Evolutionary conservation across 2,797 vertebrate species (phyloP), one percentile per base, ranked within the genome.

Genomic region (Gephyroberyx darwinii): DNA sequence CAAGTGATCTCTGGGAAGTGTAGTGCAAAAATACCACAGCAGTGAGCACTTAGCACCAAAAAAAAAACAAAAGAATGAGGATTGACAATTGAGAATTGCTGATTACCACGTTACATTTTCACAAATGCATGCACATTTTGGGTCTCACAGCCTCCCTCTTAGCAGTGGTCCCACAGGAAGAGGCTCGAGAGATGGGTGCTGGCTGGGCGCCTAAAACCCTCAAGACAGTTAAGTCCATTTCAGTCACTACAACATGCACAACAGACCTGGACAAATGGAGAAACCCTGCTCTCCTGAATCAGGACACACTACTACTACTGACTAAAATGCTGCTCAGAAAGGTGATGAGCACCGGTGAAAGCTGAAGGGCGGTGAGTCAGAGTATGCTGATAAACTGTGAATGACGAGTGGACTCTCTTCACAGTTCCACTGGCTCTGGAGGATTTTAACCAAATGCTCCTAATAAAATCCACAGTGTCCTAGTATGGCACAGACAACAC

Each of bases 301-400:
- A 20, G 2, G 35, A 16, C 22, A 43, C 26, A 26, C 26, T 26
- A 26, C 33, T 43, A 47, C n/a, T n/a, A n/a, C n/a, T n/a, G n/a
- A n/a, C n/a, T n/a, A 39, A 48, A 72, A 68, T 16, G 2, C 22
- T 13, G 16, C 30, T 72, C 33, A 52, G 52, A 61, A 35, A 65
- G 39, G 13, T 57, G 41, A 65, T 70, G 65, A 65, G 73, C 35
- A 66, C 19, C 48, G n/a, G 57, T 35, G 39, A 8, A 43, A 43
- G 41, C 5, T 69, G 13, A 43, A 10, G 41, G 12, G 41, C 20
- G 7, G 17, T 8, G 55, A 59, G 43, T 57, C 61, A 10, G 16
- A 43, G 19, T 14, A 41, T 1, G 39, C 12, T 70, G 58, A 75
- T 73, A 82, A 80, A 30, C 45, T 30, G 47, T 47, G 63, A 71